phyloP scores from a whole-genome alignment of 2,797 vertebrate genomes.

The Pitangus sulphuratus region DNA sequence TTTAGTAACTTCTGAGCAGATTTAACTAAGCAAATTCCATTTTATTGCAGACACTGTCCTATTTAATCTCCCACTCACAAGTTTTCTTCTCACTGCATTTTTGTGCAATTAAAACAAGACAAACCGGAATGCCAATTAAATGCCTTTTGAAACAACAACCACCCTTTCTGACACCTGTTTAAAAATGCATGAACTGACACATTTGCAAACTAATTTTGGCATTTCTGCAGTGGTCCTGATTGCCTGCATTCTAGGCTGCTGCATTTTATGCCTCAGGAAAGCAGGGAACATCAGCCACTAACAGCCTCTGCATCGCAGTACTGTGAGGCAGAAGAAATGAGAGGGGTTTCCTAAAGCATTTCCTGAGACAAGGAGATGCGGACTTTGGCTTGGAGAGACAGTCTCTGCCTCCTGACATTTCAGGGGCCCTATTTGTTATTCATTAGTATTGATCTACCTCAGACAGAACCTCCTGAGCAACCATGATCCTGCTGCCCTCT shows the following conservation, averaged over 20 bases:
- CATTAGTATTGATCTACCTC: not conserved
- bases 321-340: not conserved
- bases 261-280: not conserved
- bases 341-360: not conserved
- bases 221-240: not conserved
- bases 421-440: not conserved
- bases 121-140: slow-evolving; percentile 46
- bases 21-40: slow-evolving; percentile 39
- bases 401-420: not conserved
- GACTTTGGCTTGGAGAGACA: not conserved
- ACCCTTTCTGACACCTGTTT: slow-evolving; percentile 3
- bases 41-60: slow-evolving; percentile 28
- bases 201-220: not conserved
- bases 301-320: fast-evolving
- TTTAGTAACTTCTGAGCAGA: not conserved
- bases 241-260: not conserved
- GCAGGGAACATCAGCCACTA: not conserved
- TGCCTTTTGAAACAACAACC: not conserved
- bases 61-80: slow-evolving; percentile 12
- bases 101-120: slow-evolving; percentile 42
- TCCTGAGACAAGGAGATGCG: not conserved
- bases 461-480: not conserved
- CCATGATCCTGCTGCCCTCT: not conserved
- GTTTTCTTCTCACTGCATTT: slow-evolving; percentile 39
- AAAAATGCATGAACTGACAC: slow-evolving; percentile 40